Evolutionary conservation across 2,113 vertebrate species (phyloP).

Genomic region (Mionectes macconnelli): DNA sequence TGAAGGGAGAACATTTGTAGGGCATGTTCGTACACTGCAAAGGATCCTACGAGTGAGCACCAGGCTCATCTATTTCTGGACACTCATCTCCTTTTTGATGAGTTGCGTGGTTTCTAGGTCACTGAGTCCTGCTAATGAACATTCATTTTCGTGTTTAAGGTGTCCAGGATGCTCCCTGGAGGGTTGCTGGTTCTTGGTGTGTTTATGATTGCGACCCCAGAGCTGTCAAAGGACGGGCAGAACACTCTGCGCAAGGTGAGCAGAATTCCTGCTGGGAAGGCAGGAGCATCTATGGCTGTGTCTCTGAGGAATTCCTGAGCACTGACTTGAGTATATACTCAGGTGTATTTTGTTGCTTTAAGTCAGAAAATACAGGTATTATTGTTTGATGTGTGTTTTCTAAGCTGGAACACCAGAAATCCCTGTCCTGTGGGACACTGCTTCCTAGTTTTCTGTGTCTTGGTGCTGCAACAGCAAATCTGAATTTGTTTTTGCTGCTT

Average conservation of each 20-base stretch:
- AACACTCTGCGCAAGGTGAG: slow-evolving; percentile 82
- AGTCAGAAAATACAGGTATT: neutral
- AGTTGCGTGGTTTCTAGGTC: neutral
- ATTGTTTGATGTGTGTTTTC: neutral
- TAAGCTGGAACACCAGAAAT: neutral
- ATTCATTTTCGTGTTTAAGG: slow-evolving; percentile 66
- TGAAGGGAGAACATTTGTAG: neutral
- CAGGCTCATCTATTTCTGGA: neutral
- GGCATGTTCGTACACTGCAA: neutral
- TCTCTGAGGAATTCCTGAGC: neutral
- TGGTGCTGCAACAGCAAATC: neutral
- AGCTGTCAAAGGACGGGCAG: slow-evolving; percentile 81
- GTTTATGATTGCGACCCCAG: slow-evolving; percentile 82
- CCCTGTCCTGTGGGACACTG: accelerated
- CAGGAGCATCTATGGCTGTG: neutral
- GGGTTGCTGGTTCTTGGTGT: slow-evolving; percentile 87
- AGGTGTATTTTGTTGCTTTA: neutral
- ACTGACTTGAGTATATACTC: neutral
- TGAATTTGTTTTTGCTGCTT: neutral
- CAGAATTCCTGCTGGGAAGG: neutral
- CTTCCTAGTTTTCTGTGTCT: neutral
- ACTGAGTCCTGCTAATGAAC: neutral
- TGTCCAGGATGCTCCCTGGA: slow-evolving; percentile 92
- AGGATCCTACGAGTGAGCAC: neutral
- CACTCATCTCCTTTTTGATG: neutral